Evolutionary conservation across 2,888 invertebrate genomes (phyloP).

Genomic region (Aspidiotus rigidus): DNA sequence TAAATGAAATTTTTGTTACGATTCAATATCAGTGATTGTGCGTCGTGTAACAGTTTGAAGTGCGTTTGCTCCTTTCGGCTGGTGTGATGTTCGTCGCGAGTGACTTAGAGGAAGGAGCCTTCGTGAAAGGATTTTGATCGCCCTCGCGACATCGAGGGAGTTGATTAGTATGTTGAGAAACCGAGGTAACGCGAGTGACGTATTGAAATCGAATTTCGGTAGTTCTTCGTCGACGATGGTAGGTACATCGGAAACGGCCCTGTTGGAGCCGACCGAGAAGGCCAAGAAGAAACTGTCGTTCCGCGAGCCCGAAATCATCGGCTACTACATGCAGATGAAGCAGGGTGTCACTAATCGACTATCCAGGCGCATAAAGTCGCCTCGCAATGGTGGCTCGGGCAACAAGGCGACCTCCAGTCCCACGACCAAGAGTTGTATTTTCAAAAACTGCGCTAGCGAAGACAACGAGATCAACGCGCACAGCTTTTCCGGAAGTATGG

Average conservation of each 20-base stretch:
- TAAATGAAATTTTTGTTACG: neutral
- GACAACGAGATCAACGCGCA: slow-evolving; percentile 20
- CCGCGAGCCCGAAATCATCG: slow-evolving; percentile 68
- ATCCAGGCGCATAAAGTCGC: slow-evolving; percentile 36
- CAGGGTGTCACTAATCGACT: slow-evolving; percentile 38
- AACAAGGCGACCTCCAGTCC: slow-evolving; percentile 17
- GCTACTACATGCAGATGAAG: slow-evolving; percentile 43
- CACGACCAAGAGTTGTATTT: slow-evolving; percentile 36
- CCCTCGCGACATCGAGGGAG: too few relatives aligned
- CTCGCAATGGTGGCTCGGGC: slow-evolving; percentile 32
- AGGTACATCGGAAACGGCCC: slow-evolving; percentile 24
- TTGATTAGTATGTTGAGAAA: slow-evolving; percentile 41
- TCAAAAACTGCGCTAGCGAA: slow-evolving; percentile 24
- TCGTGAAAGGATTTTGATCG: neutral
- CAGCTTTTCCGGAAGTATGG: slow-evolving; percentile 46
- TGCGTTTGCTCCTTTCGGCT: neutral
- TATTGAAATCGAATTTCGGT: neutral
- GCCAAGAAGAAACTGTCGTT: slow-evolving; percentile 80
- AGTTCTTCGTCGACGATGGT: slow-evolving; percentile 1
- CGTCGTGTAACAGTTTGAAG: neutral
- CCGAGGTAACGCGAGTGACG: slow-evolving; percentile 41
- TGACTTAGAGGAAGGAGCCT: too few relatives aligned
- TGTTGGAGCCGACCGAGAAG: slow-evolving; percentile 46
- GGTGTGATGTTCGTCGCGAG: too few relatives aligned
- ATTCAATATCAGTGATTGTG: neutral